Evolutionary conservation across 2,113 vertebrate genomes (phyloP), one percentile per base, ranked within the genome.

Genomic region (Melanerpes formicivorus): DNA sequence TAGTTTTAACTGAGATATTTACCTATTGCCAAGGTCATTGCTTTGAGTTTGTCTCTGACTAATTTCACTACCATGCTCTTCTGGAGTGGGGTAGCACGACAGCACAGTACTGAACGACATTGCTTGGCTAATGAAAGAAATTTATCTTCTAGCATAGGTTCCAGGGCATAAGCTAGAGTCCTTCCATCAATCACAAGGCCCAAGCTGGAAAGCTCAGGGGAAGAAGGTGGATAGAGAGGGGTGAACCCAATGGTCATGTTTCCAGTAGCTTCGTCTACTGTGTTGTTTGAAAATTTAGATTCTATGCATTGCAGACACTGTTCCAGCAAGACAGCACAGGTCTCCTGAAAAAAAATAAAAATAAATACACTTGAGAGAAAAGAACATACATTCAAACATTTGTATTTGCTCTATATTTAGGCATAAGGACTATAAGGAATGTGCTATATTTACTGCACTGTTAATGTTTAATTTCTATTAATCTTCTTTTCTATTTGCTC

Each of bases 31-130:
- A 99, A 95, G 6, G 99, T 99, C 99, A 99, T 99, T 96, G 99
- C 99, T 97, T 98, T 99, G 67, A 99, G 98, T 94, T 99, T 99
- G 97, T 98, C 98, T 78, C 99, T 98, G 94, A 99, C 99, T 84
- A 99, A 97, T 95, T 99, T 99, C 84, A 99, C 99, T 90, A 99
- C 99, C 98, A 99, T 99, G 97, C 99, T 99, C 96, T 99, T 99
- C 97, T 99, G 99, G 74, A 99, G 97, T 3, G 99, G 99, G 1
- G 99, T 99, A 19, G 99, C 98, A 11, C 99, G 98, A 90, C 99
- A 99, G 96, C 99, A 99, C 6, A 99, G 97, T 19, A 99, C 99
- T 0, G 99, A 98, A 18, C 98, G 98, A 93, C 99, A 99, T 91
- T 96, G 98, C 64, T 97, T 97, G 10, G 99, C 99, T 4, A 99